phyloP scores from a whole-genome alignment of 2,113 vertebrate species.

The Corynorhinus townsendii region DNA sequence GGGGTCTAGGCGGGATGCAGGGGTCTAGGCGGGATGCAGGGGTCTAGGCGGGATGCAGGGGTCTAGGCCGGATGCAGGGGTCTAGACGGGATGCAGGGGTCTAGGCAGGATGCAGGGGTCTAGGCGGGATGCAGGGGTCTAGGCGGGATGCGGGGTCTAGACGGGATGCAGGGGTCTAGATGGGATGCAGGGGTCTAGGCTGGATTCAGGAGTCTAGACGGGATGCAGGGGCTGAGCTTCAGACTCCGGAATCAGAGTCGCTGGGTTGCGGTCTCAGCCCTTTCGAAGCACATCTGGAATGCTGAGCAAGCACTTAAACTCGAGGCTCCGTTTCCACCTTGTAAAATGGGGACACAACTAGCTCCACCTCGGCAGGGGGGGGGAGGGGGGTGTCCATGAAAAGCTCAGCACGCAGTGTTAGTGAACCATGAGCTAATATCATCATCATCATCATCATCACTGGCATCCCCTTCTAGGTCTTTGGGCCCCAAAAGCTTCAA shows the following conservation, averaged over 20 bases:
- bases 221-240: not conserved
- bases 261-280: not conserved
- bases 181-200: accelerated
- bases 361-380: accelerated
- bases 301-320: not conserved
- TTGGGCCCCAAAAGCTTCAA: not conserved
- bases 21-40: accelerated
- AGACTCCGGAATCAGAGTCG: not conserved
- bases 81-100: not conserved
- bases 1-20: too few species aligned
- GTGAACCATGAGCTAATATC: not conserved
- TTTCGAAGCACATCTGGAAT: not conserved
- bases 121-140: not conserved
- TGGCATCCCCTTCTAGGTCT: not conserved
- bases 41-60: too few species aligned
- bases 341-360: not conserved
- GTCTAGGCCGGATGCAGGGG: accelerated
- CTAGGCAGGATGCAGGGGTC: accelerated
- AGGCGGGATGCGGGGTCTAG: accelerated
- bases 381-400: not conserved
- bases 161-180: not conserved
- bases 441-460: not conserved
- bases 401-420: not conserved
- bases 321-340: not conserved
- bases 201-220: too few species aligned